Evolutionary conservation across 2,113 vertebrate species (phyloP).

Genomic region (Eurystomus gularis): DNA sequence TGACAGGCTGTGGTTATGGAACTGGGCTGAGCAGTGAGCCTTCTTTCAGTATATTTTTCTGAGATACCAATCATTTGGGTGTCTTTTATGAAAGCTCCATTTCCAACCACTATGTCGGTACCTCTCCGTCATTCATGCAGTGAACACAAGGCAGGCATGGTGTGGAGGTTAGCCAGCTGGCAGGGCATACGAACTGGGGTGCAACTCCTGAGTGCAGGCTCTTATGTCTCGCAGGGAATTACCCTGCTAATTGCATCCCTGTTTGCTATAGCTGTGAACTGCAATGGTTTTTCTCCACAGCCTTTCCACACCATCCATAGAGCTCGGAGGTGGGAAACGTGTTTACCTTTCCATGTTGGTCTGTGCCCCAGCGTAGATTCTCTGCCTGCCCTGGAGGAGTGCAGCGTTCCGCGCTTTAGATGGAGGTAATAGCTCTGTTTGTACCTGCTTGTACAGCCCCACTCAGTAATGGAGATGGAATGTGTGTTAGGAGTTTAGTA

Average conservation of each 20-base stretch:
- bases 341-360: background rate
- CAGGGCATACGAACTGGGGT: background rate
- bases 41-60: background rate
- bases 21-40: background rate
- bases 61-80: background rate
- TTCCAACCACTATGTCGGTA: fast-evolving
- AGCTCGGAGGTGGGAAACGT: fast-evolving
- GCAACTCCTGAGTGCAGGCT: background rate
- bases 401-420: background rate
- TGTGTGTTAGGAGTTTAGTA: background rate
- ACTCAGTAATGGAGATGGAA: background rate
- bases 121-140: fast-evolving
- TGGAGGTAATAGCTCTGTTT: background rate
- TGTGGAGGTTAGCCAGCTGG: background rate
- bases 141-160: too few species aligned
- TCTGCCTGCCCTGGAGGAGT: background rate
- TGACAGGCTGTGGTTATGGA: fast-evolving
- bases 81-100: background rate
- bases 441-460: background rate
- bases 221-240: background rate
- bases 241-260: background rate
- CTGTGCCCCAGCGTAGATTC: background rate
- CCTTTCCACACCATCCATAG: background rate
- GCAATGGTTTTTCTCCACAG: background rate
- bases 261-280: background rate